Base-by-base conservation (phyloP, 2,888 invertebrate species). In the Tenthredo amoena region DNA sequence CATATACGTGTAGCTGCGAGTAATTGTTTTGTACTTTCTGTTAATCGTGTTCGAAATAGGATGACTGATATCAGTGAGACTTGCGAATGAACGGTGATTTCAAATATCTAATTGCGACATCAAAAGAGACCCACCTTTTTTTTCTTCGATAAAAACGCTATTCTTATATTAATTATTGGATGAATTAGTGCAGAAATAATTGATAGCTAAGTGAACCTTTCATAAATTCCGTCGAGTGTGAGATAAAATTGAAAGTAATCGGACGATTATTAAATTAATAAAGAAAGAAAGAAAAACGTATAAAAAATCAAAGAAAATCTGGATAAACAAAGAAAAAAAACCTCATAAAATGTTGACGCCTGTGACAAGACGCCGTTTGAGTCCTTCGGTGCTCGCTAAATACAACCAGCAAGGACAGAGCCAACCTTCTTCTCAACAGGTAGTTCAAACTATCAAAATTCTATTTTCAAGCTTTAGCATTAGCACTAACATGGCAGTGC, bases 321-420 rank as follows among this genome's bases (percentile, higher is more conserved):
- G 34, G 26, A 34, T 10, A n/a, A 62, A 21, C 5, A 21, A 62
- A 26, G 4, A 34, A 68, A 26, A 18, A 79, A 58, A 58, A 26
- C 1, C 3, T n/a, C 40, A 10, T 26, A 81, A 81, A 81, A 81
- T 81, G 40, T 81, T 37, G 62, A 81, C 81, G 62, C 58, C 81
- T 15, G 86, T 88, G 74, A 86, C 90, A 65, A 90, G 91, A 87
- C 91, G 91, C 43, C 91, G 92, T 7, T 88, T 92, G 71, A 89
- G 90, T 86, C 91, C 92, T 74, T 88, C 90, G 68, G 87, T 92
- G 55, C 89, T 92, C 84, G 92, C 92, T 86, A 89, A 87, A 85
- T 90, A 91, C 87, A 82, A 81, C 84, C 88, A 86, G 76, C 18
- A 26, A 68, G 47, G 21, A n/a, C 87, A 86, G 85, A 87, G 86